A percentile compares a stretch with the other conserved stretches of the same genome.
Conservation (phyloP, 2,888 invertebrate genomes). For the Cosmopolites sordidus region DNA sequence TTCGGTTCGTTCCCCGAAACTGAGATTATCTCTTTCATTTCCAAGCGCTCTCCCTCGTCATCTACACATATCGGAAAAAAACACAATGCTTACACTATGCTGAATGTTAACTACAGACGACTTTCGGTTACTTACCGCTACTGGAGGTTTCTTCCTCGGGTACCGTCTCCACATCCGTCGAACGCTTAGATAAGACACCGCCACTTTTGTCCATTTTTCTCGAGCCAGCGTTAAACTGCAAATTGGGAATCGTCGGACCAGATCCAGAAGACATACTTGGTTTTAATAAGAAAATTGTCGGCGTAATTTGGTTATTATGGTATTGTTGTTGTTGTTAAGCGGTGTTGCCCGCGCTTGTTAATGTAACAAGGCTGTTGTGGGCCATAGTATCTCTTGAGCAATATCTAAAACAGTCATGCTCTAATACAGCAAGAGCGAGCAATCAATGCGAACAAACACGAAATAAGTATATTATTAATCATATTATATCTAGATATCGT, state of each 20-base stretch:
- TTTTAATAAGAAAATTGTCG: conserved; percentile 22
- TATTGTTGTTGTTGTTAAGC: conserved; percentile 11
- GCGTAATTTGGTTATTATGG: conserved; percentile 21
- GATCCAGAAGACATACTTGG: conserved; percentile 20
- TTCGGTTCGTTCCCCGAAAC: neutral
- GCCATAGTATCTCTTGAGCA: no score
- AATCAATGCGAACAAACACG: no score
- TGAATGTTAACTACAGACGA: neutral
- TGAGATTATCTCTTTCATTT: conserved; percentile 24
- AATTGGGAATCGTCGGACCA: conserved; percentile 11
- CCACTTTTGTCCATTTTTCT: conserved; percentile 8
- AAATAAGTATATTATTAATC: no score
- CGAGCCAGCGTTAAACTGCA: conserved; percentile 20
- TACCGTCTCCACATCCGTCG: conserved; percentile 17
- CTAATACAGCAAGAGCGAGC: no score
- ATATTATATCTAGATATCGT: no score
- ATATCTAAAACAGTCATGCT: no score
- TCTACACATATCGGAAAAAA: conserved; percentile 7
- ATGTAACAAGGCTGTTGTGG: no score
- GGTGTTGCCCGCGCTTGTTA: neutral
- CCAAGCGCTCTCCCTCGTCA: conserved; percentile 22
- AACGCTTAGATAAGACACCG: conserved; percentile 8
- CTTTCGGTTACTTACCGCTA: conserved; percentile 11
- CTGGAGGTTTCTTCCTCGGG: conserved; percentile 21
- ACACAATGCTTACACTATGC: neutral